Evolutionary conservation across 2,888 invertebrate genomes (phyloP).

Genomic region (Meandrusa payeni): DNA sequence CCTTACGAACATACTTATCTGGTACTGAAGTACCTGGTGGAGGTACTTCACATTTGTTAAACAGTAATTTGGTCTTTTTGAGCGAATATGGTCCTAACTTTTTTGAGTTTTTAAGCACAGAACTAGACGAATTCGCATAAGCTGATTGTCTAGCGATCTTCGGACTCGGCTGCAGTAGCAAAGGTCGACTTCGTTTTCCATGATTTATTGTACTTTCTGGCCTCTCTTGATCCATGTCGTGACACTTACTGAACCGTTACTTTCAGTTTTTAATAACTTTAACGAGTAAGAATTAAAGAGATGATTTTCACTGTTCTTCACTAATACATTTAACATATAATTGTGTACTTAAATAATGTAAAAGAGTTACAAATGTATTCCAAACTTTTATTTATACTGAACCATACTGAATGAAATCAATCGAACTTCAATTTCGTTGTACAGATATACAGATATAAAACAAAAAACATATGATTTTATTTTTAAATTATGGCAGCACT

Average conservation of each 20-base stretch:
- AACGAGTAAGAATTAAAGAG: not conserved
- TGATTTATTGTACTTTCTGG: conserved; percentile 61
- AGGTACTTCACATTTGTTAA: conserved; percentile 65
- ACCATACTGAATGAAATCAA: conserved; percentile 6
- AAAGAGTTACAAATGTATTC: conserved; percentile 9
- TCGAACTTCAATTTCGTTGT: conserved; percentile 16
- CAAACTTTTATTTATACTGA: conserved; percentile 16
- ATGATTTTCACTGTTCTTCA: conserved; percentile 4
- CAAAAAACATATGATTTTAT: conserved; percentile 12
- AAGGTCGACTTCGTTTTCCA: conserved; percentile 73
- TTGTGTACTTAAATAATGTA: conserved; percentile 13
- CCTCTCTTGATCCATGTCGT: conserved; percentile 67
- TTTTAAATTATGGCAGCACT: conserved; percentile 13
- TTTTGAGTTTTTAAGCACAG: conserved; percentile 53
- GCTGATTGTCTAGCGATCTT: conserved; percentile 61
- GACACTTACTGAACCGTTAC: conserved; percentile 26
- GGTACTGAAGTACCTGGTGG: conserved; percentile 75
- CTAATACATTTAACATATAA: conserved; percentile 6
- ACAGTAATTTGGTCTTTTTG: conserved; percentile 50
- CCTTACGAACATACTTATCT: conserved; percentile 78
- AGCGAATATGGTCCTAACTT: conserved; percentile 46
- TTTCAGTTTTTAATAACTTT: not conserved
- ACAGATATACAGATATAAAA: conserved; percentile 19
- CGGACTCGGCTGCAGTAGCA: conserved; percentile 63
- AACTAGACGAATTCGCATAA: conserved; percentile 55